Evolutionary conservation across 2,888 invertebrate genomes (phyloP).

Genomic region (Pedicia rivosa): DNA sequence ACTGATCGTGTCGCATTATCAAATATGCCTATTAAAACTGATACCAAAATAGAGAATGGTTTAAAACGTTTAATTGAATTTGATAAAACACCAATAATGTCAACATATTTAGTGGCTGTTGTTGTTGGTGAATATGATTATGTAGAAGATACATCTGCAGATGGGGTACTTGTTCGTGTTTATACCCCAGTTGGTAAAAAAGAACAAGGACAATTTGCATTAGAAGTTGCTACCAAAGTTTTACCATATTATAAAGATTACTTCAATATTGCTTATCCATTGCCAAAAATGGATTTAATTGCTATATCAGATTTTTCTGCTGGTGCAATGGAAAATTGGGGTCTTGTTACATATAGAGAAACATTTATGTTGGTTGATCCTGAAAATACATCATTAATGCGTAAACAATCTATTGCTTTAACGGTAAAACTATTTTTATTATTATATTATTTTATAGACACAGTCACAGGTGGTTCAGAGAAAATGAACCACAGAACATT

Average conservation of each 20-base stretch:
- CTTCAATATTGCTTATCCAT: constrained; percentile 85
- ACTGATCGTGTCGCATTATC: constrained; percentile 73
- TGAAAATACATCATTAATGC: constrained; percentile 69
- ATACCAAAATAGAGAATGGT: constrained; percentile 29
- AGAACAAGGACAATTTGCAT: constrained; percentile 80
- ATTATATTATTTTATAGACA: too few species aligned
- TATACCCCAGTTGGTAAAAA: constrained; percentile 82
- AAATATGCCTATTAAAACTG: constrained; percentile 65
- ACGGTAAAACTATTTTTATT: too few species aligned
- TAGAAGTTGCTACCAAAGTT: constrained; percentile 83
- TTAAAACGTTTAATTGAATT: constrained; percentile 50
- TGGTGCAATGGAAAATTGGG: constrained; percentile 99
- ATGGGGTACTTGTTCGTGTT: constrained; percentile 68
- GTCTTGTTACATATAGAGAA: constrained; percentile 83
- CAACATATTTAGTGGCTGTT: constrained; percentile 86
- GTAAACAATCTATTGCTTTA: constrained; percentile 73
- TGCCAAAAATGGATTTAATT: constrained; percentile 93
- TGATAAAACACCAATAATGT: constrained; percentile 82
- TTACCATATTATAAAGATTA: constrained; percentile 90
- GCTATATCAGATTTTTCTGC: constrained; percentile 91
- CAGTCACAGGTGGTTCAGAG: too few species aligned
- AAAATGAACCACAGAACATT: too few species aligned
- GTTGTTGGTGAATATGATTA: constrained; percentile 92
- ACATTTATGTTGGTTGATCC: constrained; percentile 82
- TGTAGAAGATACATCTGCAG: constrained; percentile 67